Base-by-base conservation (phyloP, 2,888 invertebrate genomes). In the Odontothrips loti region DNA sequence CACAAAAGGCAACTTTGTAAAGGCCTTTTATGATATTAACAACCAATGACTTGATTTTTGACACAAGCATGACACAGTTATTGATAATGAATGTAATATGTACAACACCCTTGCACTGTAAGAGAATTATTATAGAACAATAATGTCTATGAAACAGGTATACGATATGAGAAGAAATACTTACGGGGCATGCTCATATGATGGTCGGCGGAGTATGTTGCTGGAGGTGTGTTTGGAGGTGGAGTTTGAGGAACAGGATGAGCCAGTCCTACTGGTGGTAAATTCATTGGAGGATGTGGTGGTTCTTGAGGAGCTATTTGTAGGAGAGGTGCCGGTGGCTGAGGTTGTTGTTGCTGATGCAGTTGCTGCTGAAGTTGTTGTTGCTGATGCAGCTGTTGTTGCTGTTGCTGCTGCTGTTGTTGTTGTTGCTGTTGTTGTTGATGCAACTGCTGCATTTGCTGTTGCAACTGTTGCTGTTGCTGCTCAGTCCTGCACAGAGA, bases 121-220 rank as follows among this genome's bases (percentile, higher is more conserved):
- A 43, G 34, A 43, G 2, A 43, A 43, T 2, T 43, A 43, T 43
- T 43, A 43, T 43, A 43, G 34, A 43, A 43, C 34, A 43, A 43
- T 43, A 43, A 43, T 43, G 34, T 43, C 34, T 43, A 6, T 43
- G 6, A 4, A 6, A 43, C 34, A 43, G 6, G 34, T 43, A 43
- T n/a, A 43, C 34, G 58, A 63, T 75, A 79, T 20, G 48, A 82
- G 80, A 80, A 80, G 51, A 58, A n/a, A 81, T 83, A 91, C 94
- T 92, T 88, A 95, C 95, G 95, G 83, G 96, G 95, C 95, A 96
- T 95, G 86, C 91, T 93, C 85, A 89, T 90, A 83, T 90, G 90
- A 83, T 91, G 91, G 83, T 92, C 91, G 47, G 89, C 89, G 12
- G 88, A 87, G 82, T 87, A 90, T 85, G 88, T 90, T 87, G 88